Conservation (phyloP, 2,888 invertebrate genomes). For the Torymus tubicola region DNA sequence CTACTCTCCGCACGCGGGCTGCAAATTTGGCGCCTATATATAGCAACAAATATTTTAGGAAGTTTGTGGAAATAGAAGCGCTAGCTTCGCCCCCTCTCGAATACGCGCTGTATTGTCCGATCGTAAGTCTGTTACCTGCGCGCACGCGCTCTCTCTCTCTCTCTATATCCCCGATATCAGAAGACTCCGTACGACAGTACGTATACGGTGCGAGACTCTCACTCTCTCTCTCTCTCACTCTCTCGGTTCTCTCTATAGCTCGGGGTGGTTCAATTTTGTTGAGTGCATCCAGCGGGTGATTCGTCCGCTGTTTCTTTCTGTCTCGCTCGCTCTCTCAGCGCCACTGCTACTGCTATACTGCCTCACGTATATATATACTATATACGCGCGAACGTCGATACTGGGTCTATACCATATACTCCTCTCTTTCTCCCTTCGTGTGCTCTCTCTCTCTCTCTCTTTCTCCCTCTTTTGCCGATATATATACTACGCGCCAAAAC, state of each 20-base stretch:
- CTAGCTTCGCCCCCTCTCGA: no score
- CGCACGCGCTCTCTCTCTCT: background rate
- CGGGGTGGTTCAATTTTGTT: constrained; percentile 74
- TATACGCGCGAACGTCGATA: constrained; percentile 43
- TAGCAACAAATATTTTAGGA: constrained; percentile 30
- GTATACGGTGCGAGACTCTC: constrained; percentile 16
- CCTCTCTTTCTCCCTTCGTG: constrained; percentile 43
- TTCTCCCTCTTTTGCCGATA: constrained; percentile 7
- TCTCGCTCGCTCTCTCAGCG: background rate
- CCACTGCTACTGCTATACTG: background rate
- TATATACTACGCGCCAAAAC: no score
- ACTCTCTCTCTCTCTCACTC: constrained; percentile 29
- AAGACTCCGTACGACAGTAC: constrained; percentile 7
- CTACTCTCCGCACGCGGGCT: background rate
- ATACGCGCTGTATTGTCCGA: constrained; percentile 16
- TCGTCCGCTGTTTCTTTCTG: constrained; percentile 50
- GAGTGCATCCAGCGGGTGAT: constrained; percentile 74
- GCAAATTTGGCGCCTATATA: no score
- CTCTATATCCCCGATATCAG: background rate
- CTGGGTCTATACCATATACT: constrained; percentile 9
- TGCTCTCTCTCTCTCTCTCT: constrained; percentile 37
- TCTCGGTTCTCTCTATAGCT: constrained; percentile 38
- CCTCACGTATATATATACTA: constrained; percentile 1
- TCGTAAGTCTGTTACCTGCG: constrained; percentile 44
- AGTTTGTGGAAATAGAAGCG: constrained; percentile 32